phyloP scores from a whole-genome alignment of 2,113 vertebrate genomes.

The Amphiprion ocellaris region DNA sequence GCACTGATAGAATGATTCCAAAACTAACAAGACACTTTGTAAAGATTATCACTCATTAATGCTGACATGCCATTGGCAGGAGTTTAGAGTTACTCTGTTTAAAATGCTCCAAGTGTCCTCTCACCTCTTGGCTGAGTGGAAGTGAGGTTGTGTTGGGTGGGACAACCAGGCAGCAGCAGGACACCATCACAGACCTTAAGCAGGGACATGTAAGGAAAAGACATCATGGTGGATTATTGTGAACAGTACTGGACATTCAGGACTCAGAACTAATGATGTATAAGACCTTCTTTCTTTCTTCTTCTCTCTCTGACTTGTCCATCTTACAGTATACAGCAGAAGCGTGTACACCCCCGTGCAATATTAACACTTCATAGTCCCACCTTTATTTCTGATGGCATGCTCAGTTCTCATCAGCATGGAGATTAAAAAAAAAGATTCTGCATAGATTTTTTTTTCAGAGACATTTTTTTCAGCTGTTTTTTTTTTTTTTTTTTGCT shows the following conservation, averaged over 20 bases:
- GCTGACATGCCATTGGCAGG: slow-evolving; percentile 23
- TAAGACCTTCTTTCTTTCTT: background rate
- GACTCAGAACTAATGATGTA: background rate
- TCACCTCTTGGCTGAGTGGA: slow-evolving; percentile 17
- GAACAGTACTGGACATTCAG: slow-evolving; percentile 38
- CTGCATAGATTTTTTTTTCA: too few relatives aligned
- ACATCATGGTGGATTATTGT: slow-evolving; percentile 37
- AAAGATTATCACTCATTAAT: slow-evolving; percentile 8
- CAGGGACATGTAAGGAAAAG: slow-evolving; percentile 69
- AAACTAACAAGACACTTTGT: slow-evolving; percentile 15
- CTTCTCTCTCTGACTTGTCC: too few relatives aligned
- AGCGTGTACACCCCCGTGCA: too few relatives aligned
- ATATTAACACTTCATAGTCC: too few relatives aligned
- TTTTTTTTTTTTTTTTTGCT: too few relatives aligned
- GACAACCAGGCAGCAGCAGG: slow-evolving; percentile 6
- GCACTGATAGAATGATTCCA: background rate
- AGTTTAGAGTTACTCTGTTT: slow-evolving; percentile 25
- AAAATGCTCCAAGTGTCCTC: slow-evolving; percentile 30
- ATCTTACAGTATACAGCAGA: too few relatives aligned
- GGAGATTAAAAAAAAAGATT: too few relatives aligned
- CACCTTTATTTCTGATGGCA: too few relatives aligned
- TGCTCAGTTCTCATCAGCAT: too few relatives aligned
- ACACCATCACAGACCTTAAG: slow-evolving; percentile 36
- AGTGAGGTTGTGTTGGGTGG: background rate
- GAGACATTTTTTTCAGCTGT: too few relatives aligned